Conservation (phyloP, 2,888 invertebrate genomes). For the Tricholauxania praeusta region DNA sequence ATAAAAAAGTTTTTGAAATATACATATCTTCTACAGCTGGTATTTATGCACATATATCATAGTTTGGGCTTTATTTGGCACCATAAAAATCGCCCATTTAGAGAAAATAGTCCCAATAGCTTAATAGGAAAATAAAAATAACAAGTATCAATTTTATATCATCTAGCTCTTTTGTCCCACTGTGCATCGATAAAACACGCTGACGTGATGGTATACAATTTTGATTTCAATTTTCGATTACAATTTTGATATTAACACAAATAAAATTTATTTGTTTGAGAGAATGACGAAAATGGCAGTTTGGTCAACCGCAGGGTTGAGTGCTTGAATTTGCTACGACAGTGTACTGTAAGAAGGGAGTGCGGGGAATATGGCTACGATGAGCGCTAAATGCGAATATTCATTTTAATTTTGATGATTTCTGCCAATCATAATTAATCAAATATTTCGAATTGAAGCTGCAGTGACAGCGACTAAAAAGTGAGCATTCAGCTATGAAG, state of each 20-base stretch:
- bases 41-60: no score
- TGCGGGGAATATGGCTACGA: not conserved
- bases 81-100: no score
- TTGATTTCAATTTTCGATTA: slow-evolving; percentile 20
- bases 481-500: no score
- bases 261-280: slow-evolving; percentile 11
- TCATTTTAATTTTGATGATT: slow-evolving; percentile 31
- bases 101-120: no score
- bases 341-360: not conserved
- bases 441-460: slow-evolving; percentile 11
- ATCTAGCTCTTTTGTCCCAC: no score
- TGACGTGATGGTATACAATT: not conserved
- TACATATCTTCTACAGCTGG: no score
- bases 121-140: no score
- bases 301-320: no score
- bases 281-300: not conserved
- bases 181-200: not conserved
- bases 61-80: no score
- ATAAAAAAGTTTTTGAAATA: no score
- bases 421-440: slow-evolving; percentile 35
- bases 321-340: slow-evolving; percentile 1
- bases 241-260: slow-evolving; percentile 27
- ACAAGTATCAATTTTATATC: no score
- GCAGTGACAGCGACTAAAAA: not conserved
- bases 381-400: not conserved